Evolutionary conservation across 1,140 invertebrate genomes (phyloP), one percentile per base, ranked within the genome.

Genomic region (Megathymus violae): DNA sequence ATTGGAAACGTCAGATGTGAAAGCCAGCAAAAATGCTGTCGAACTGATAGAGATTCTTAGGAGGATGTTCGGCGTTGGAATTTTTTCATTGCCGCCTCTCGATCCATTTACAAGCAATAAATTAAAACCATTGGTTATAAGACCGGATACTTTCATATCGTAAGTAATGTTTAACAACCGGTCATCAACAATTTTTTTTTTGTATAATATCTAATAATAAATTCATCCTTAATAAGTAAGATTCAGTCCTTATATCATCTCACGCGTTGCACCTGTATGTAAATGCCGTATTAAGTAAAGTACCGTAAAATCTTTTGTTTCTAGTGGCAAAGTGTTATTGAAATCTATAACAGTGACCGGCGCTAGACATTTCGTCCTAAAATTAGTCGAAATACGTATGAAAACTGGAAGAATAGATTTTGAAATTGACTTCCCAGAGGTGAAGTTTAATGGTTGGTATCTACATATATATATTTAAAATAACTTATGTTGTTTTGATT

Each of bases 331-430:
- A n/a, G 17, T 60, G 13, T 13, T 60, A 9, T n/a, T 65, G n/a
- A 19, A 41, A 10, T 31, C 17, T n/a, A 13, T 51, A 14, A 51
- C 19, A 34, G 5, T 60, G 4, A 44, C n/a, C 43, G 63, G 63
- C 10, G 46, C 47, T 11, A 50, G 36, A 22, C 27, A 44, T 3
- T 51, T 65, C 36, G 5, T 44, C 17, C 44, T 51, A 16, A 51
- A 59, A 16, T 48, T 47, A 9, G 7, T 65, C 6, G 46, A 65
- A 44, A 3, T 70, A 16, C 59, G 59, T 14, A 16, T 62, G 25
- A 59, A 48, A 6, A 59, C 40, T 7, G 38, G 61, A 27, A 66
- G 67, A 66, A 13, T 52, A 9, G 67, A 70, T 38, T 62, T 59
- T n/a, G 44, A 43, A 36, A 17, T 70, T 13, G 46, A 43, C 7